phyloP scores from a whole-genome alignment of 2,113 vertebrate species.

The Monopterus albus region DNA sequence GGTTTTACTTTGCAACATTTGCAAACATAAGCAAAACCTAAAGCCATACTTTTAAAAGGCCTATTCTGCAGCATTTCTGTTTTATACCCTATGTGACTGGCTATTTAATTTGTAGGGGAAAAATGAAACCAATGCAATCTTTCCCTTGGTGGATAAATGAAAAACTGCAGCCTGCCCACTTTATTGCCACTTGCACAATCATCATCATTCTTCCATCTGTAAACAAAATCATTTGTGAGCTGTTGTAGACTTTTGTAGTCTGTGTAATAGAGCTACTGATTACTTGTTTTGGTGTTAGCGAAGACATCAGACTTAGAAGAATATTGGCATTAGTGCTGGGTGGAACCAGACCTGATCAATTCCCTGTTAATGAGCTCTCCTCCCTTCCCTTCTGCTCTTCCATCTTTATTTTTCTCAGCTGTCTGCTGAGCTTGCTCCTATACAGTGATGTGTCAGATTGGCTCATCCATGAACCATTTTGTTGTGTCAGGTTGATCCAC shows the following conservation, averaged over 20 bases:
- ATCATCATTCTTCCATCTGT: constrained; percentile 57
- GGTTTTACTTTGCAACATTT: no score
- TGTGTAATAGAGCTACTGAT: constrained; percentile 47
- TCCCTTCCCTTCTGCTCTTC: constrained; percentile 17
- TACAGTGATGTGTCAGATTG: constrained; percentile 8
- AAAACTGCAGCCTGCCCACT: constrained; percentile 4
- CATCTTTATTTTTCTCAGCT: constrained; percentile 17
- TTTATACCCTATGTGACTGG: not conserved
- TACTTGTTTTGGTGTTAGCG: constrained; percentile 59
- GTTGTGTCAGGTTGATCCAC: constrained; percentile 8
- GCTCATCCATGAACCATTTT: constrained; percentile 35
- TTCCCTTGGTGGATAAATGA: constrained; percentile 40
- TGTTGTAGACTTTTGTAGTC: constrained; percentile 18
- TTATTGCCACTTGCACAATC: constrained; percentile 18
- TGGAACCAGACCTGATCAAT: constrained; percentile 59
- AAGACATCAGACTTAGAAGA: constrained; percentile 60
- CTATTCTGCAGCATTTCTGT: not conserved
- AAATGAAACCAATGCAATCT: not conserved
- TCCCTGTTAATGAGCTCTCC: constrained; percentile 62
- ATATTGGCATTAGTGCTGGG: constrained; percentile 58
- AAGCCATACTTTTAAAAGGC: not conserved
- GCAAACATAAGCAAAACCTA: not conserved
- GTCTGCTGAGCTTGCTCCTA: constrained; percentile 54
- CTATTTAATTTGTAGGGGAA: constrained; percentile 1
- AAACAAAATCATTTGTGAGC: constrained; percentile 63